These are phyloP conservation scores for Ptilorrhoa leucosticta DNA, from an alignment of 2,113 vertebrate genomes.

Conservation along the genomic window DNA sequence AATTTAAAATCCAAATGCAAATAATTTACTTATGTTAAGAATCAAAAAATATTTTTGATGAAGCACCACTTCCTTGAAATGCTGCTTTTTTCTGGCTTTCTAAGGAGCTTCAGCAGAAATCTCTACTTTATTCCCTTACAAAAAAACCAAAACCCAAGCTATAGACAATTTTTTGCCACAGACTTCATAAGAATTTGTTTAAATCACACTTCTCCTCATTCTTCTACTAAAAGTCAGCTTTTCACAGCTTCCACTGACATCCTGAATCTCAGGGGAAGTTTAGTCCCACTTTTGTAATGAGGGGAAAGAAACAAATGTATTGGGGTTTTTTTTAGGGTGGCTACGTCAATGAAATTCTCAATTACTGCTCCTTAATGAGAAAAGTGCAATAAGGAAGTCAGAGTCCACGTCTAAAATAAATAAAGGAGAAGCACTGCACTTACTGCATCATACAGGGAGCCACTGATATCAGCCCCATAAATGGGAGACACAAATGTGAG, in stretches of 20 bases:
- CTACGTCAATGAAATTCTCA: not conserved
- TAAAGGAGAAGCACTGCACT: conserved; percentile 31
- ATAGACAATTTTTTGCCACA: not conserved
- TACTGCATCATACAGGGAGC: conserved; percentile 93
- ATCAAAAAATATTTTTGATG: not conserved
- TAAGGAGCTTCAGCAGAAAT: not conserved
- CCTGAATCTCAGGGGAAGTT: not conserved
- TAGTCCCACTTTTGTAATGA: not conserved
- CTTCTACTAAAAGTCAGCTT: not conserved
- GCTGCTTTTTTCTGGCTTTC: not conserved
- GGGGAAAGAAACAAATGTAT: not conserved
- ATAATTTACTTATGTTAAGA: not conserved
- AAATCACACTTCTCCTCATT: not conserved
- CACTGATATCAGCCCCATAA: conserved; percentile 95
- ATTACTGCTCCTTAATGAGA: not conserved
- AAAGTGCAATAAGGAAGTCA: not conserved
- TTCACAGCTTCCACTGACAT: not conserved
- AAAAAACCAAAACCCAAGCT: not conserved
- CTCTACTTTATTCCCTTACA: not conserved
- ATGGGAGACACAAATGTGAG: conserved; percentile 95
- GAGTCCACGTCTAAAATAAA: rapidly evolving
- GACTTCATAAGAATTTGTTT: rapidly evolving
- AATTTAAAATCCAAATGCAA: not conserved
- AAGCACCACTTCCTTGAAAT: not conserved
- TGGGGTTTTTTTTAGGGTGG: not conserved